These are phyloP conservation scores for Drosophila hamatofila DNA, from an alignment of 2,888 invertebrate species.

Conservation along the genomic window DNA sequence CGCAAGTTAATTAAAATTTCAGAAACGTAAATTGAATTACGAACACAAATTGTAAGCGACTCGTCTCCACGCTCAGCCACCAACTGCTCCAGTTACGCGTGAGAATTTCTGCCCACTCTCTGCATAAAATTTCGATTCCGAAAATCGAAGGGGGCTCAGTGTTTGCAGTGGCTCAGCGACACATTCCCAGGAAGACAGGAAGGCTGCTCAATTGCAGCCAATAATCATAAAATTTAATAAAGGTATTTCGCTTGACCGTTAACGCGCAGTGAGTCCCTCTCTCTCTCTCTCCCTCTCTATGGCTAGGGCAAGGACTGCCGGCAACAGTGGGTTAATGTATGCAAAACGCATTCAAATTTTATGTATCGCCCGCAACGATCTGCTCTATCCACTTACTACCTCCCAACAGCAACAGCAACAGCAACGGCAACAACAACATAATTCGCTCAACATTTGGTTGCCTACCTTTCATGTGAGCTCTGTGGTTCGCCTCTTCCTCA, in stretches of 20 bases:
- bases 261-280: conserved; percentile 19
- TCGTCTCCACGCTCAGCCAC: conserved; percentile 37
- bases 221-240: conserved; percentile 83
- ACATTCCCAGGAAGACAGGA: conserved; percentile 62
- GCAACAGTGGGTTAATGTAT: conserved; percentile 85
- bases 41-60: conserved; percentile 74
- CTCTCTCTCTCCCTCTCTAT: background rate
- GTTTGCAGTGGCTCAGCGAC: conserved; percentile 46
- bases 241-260: conserved; percentile 71
- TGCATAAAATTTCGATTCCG: conserved; percentile 82
- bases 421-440: conserved; percentile 71
- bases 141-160: conserved; percentile 43
- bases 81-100: conserved; percentile 83
- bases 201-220: conserved; percentile 75
- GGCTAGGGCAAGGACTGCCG: conserved; percentile 21
- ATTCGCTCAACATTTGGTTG: conserved; percentile 65
- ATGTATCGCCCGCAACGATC: conserved; percentile 84
- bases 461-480: conserved; percentile 52
- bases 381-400: conserved; percentile 40
- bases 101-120: conserved; percentile 74
- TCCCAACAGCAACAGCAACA: conserved; percentile 62
- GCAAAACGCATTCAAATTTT: conserved; percentile 85
- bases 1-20: conserved; percentile 82
- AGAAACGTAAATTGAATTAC: conserved; percentile 81
- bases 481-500: conserved; percentile 19